Evolutionary conservation across 1,140 invertebrate species (phyloP), one percentile per base, ranked within the genome.

Genomic region (Lasioglossum baleicum): DNA sequence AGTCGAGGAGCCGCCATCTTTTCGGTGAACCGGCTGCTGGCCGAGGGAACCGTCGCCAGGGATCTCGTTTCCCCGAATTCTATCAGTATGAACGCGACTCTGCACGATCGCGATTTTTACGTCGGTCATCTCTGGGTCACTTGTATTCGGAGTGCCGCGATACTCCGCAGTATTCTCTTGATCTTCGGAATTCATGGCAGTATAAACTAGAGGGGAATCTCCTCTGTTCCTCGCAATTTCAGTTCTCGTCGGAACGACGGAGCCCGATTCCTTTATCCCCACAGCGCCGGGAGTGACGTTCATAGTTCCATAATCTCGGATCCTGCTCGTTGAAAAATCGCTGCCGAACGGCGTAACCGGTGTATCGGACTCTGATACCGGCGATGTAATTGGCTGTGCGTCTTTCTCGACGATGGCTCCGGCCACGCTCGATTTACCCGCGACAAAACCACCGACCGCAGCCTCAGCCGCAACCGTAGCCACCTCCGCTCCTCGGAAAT

Each of bases 191-290:
- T 61, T 44, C 69, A n/a, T 13, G 4, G n/a, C 15, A 60, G 42
- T 31, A 31, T 44, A 2, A 10, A 56, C 58, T 35, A 44, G 0
- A n/a, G 64, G 4, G 1, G 17, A 58, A 13, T 67, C 51, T 1
- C 35, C 20, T 31, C 51, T 31, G 2, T 7, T 22, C 26, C 6
- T 6, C 4, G 8, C 5, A 6, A 65, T 35, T 17, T 8, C 42
- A 1, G 17, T 15, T 2, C 7, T 8, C 8, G n/a, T 63, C 10
- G 2, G 2, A 7, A 0, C 0, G 2, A 7, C 0, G 6, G 2
- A 2, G 51, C 15, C 31, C n/a, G 10, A 51, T 26, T 17, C 31
- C 15, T 35, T 64, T 64, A 64, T 64, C 26, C 31, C 31, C 40
- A 20, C 60, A 5, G 7, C 56, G 7, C 0, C 20, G 1, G 13